These are phyloP conservation scores for Cryptosula pallasiana DNA, from an alignment of 2,888 invertebrate genomes.

Conservation along the genomic window DNA sequence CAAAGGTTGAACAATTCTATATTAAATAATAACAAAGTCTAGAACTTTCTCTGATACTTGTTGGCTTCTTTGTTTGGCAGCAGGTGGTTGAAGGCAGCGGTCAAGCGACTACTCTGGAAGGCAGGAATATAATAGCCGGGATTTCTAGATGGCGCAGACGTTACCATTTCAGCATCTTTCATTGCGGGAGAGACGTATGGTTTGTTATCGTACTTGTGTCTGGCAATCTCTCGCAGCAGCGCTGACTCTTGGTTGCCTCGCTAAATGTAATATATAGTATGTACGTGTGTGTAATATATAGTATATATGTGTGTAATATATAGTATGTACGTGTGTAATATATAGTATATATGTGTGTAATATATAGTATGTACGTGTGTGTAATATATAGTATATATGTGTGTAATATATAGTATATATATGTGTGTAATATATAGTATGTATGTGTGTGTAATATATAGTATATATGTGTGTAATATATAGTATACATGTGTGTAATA, in stretches of 20 bases:
- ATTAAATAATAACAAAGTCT: slow-evolving; percentile 9
- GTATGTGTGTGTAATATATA: too few relatives aligned
- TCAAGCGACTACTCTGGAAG: slow-evolving; percentile 34
- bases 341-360: too few relatives aligned
- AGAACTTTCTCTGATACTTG: slow-evolving; percentile 30
- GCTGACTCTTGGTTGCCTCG: slow-evolving; percentile 29
- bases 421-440: too few relatives aligned
- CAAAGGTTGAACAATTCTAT: too few relatives aligned
- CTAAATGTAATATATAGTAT: neutral
- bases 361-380: too few relatives aligned
- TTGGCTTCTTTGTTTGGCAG: slow-evolving; percentile 35
- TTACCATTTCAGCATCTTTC: slow-evolving; percentile 26
- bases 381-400: too few relatives aligned
- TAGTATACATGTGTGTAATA: too few relatives aligned
- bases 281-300: too few relatives aligned
- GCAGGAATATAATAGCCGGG: slow-evolving; percentile 29
- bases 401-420: too few relatives aligned
- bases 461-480: too few relatives aligned
- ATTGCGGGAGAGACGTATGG: slow-evolving; percentile 34
- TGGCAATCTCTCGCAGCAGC: slow-evolving; percentile 31
- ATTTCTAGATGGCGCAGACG: neutral
- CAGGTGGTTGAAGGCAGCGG: slow-evolving; percentile 34
- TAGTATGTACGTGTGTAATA: too few relatives aligned
- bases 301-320: too few relatives aligned
- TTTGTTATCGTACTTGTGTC: slow-evolving; percentile 33